Percentiles rank a stretch among this genome's conserved stretches.
Conservation (phyloP, 1,140 invertebrate species). For the Hermetia illucens region DNA sequence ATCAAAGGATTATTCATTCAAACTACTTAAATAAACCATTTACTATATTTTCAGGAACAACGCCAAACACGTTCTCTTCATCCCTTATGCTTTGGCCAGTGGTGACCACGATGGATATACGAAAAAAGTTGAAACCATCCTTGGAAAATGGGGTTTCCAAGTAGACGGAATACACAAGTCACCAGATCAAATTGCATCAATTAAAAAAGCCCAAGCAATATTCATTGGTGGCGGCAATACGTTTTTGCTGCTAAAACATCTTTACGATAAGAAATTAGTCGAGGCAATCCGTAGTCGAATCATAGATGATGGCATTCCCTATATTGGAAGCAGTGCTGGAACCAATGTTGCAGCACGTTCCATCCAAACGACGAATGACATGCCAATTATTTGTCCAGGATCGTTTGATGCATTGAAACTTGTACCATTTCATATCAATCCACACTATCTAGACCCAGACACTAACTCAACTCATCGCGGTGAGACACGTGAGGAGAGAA, state of each 20-base stretch:
- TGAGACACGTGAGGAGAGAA: conserved; percentile 56
- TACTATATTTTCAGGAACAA: conserved; percentile 44
- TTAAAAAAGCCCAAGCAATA: conserved; percentile 49
- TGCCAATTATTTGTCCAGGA: conserved; percentile 68
- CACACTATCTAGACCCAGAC: conserved; percentile 60
- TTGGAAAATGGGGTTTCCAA: conserved; percentile 48
- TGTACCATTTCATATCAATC: conserved; percentile 75
- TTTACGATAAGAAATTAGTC: conserved; percentile 55
- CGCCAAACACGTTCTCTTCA: conserved; percentile 52
- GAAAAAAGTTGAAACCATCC: conserved; percentile 40
- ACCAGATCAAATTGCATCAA: conserved; percentile 36
- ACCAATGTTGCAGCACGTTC: conserved; percentile 66
- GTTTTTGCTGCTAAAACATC: conserved; percentile 50
- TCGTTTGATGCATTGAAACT: conserved; percentile 55
- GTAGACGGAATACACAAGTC: conserved; percentile 49
- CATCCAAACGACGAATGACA: conserved; percentile 74
- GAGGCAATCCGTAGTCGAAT: conserved; percentile 47
- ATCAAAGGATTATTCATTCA: too few relatives aligned
- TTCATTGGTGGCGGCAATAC: conserved; percentile 72
- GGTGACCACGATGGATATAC: conserved; percentile 52
- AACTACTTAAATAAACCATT: too few relatives aligned
- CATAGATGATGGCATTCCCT: conserved; percentile 48
- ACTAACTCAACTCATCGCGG: conserved; percentile 51
- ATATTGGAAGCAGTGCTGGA: conserved; percentile 69
- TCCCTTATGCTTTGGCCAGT: conserved; percentile 59